Evolutionary conservation across 1,140 invertebrate species (phyloP).

Genomic region (Ceratoteleas bidentatus): DNA sequence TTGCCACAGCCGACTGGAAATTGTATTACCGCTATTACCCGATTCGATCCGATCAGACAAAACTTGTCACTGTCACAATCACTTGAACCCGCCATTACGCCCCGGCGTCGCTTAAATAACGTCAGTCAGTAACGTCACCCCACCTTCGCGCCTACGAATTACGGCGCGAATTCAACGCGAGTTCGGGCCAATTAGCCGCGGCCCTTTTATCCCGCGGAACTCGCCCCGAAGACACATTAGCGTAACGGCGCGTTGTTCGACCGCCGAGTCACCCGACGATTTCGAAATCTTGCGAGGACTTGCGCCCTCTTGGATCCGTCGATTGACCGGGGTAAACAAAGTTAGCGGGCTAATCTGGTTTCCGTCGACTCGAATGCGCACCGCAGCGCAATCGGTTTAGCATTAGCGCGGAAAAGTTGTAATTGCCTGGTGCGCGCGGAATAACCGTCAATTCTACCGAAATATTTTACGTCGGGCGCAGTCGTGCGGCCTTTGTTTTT

Average conservation of each 20-base stretch:
- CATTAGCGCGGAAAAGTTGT: constrained; percentile 76
- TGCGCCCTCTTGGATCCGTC: constrained; percentile 72
- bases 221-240: constrained; percentile 31
- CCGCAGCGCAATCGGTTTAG: constrained; percentile 74
- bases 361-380: constrained; percentile 67
- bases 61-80: constrained; percentile 55
- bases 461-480: constrained; percentile 38
- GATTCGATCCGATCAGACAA: constrained; percentile 48
- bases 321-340: constrained; percentile 77
- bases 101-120: constrained; percentile 40
- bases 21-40: constrained; percentile 53
- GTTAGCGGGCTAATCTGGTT: constrained; percentile 78
- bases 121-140: neutral
- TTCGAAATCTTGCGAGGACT: constrained; percentile 62
- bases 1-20: constrained; percentile 40
- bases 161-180: constrained; percentile 28
- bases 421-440: constrained; percentile 73
- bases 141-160: constrained; percentile 9
- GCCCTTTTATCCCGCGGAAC: constrained; percentile 32
- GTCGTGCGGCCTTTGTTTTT: too few species aligned
- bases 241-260: constrained; percentile 33
- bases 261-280: constrained; percentile 24
- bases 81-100: constrained; percentile 37
- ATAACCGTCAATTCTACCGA: constrained; percentile 71
- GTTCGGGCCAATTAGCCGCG: constrained; percentile 23